Evolutionary conservation across 1,140 invertebrate genomes (phyloP), one percentile per base, ranked within the genome.

Genomic region (Calliopsis andreniformis): DNA sequence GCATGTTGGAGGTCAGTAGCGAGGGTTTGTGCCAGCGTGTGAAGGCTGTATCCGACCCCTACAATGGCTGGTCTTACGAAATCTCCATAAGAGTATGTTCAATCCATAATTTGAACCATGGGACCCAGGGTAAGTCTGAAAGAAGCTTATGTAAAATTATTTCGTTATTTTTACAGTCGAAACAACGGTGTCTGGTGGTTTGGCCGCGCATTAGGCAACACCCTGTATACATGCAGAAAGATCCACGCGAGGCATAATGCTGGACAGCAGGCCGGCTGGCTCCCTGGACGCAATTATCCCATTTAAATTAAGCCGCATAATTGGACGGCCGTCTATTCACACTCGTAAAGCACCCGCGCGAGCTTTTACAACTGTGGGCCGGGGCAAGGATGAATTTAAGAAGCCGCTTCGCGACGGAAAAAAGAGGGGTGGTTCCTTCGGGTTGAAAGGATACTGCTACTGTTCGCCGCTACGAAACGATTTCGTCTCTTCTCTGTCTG

Each of bases 261-360:
- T 10, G 73, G 73, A 59, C 75, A 75, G 49, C 62, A 32, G 16
- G 47, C 75, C 20, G 25, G 55, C n/a, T n/a, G 59, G 25, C 82
- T 82, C 67, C 59, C 78, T 69, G 78, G 83, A 88, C 82, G 88
- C 87, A 90, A 90, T 90, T 90, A 90, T 90, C 89, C 89, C 87
- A 90, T 90, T 90, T 89, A 90, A 90, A 90, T 90, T 89, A 89
- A 89, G 87, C 87, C 86, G 86, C 86, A 86, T 90, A 90, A 90
- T 90, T 90, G 88, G 88, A 89, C 89, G 86, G 71, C 73, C 85
- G 85, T 90, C 88, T 89, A 90, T 90, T 90, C 89, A 86, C 89
- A 90, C 88, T 90, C 89, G 87, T 90, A 90, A 90, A 90, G 81
- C 82, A 62, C 18, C 82, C 63, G 78, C 78, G 72, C 80, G 71